Evolutionary conservation across 2,888 invertebrate species (phyloP).

Genomic region (Phortica okadai): DNA sequence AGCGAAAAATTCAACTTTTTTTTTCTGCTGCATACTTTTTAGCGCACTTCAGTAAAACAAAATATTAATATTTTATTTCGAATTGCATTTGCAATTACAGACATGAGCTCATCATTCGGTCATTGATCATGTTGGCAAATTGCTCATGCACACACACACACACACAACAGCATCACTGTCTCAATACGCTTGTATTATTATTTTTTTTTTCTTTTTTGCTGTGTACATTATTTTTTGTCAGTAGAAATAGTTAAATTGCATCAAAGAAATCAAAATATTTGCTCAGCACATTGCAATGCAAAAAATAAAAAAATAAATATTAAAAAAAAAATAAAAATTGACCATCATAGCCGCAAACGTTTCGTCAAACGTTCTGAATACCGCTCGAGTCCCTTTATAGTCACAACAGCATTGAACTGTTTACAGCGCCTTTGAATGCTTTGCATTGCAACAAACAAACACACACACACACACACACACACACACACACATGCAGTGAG

Average conservation of each 20-base stretch:
- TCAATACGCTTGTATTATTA: too few relatives aligned
- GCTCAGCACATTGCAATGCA: constrained; percentile 47
- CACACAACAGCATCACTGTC: too few relatives aligned
- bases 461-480: too few relatives aligned
- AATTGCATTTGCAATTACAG: neutral
- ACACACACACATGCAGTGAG: neutral
- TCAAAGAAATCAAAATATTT: constrained; percentile 61
- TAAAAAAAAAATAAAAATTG: neutral
- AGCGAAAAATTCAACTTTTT: neutral
- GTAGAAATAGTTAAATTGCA: constrained; percentile 54
- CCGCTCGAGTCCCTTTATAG: too few relatives aligned
- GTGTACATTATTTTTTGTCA: constrained; percentile 19
- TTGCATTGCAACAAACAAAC: too few relatives aligned
- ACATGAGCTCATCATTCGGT: neutral
- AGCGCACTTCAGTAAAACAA: neutral
- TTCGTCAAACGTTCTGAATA: too few relatives aligned
- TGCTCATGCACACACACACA: neutral
- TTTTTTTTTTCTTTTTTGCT: too few relatives aligned
- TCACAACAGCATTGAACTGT: too few relatives aligned
- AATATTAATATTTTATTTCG: neutral
- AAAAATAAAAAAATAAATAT: neutral
- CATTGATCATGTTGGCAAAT: constrained; percentile 1
- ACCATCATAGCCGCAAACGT: neutral
- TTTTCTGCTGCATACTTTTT: neutral
- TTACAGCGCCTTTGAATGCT: too few relatives aligned